Evolutionary conservation across 2,888 invertebrate genomes (phyloP).

Genomic region (Drosophila niveifrons): DNA sequence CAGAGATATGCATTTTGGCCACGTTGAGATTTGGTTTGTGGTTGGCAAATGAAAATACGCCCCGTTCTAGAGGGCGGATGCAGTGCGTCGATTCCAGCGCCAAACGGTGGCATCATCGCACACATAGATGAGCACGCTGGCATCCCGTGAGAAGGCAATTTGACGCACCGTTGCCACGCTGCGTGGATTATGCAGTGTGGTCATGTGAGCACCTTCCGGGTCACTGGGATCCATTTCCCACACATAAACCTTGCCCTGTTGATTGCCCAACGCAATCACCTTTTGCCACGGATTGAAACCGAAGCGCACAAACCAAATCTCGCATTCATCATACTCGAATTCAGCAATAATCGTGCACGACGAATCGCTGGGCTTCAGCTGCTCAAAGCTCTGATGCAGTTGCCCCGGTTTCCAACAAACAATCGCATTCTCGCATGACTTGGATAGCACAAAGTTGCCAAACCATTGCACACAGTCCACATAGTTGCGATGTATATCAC

Average conservation of each 20-base stretch:
- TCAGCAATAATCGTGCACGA: conserved; percentile 94
- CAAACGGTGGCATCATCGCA: conserved; percentile 98
- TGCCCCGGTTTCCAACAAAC: conserved; percentile 98
- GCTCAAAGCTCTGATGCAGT: conserved; percentile 90
- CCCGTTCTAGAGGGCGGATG: conserved; percentile 46
- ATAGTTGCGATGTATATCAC: conserved; percentile 99
- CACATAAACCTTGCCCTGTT: conserved; percentile 96
- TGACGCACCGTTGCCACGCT: conserved; percentile 96
- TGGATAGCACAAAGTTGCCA: conserved; percentile 96
- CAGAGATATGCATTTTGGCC: conserved; percentile 66
- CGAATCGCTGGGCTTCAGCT: conserved; percentile 90
- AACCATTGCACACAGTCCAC: conserved; percentile 99
- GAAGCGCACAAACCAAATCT: conserved; percentile 99
- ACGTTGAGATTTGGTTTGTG: conserved; percentile 71
- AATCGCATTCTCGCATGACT: conserved; percentile 98
- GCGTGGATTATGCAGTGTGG: conserved; percentile 93
- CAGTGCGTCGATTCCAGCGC: conserved; percentile 92
- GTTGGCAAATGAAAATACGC: background rate
- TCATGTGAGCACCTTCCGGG: conserved; percentile 92
- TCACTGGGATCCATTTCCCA: conserved; percentile 97
- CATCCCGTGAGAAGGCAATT: conserved; percentile 95
- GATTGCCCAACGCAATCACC: conserved; percentile 97
- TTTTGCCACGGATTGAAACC: conserved; percentile 96
- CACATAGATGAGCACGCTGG: conserved; percentile 94
- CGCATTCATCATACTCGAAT: conserved; percentile 97